Base-by-base conservation (phyloP, 2,888 invertebrate species). In the Petrolisthes manimaculis region DNA sequence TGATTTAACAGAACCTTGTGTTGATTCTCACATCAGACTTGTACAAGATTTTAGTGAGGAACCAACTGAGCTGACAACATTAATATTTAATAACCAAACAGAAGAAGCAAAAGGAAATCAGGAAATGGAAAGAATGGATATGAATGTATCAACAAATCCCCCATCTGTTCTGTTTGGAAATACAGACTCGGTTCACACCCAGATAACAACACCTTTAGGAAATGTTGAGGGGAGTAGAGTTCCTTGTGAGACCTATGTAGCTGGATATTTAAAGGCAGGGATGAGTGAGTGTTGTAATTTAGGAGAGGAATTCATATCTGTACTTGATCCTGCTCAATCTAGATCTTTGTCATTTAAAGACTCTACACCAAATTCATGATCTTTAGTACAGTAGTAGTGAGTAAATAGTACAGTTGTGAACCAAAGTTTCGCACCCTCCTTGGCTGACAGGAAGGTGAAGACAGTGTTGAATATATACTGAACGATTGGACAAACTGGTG, bases 261-360 rank as follows among this genome's bases (percentile, higher is more conserved):
- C 24, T 9, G 79, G 79, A 37, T 69, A 80, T 24, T 67, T 80
- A 14, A 86, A 80, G 24, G 80, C n/a, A 21, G 54, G 69, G 14
- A 80, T 86, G 8, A 21, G 51, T 69, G 86, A 79, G 37, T 86
- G 80, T 55, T 71, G 69, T 79, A 69, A 54, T 86, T n/a, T 79
- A n/a, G 80, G 79, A 21, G 75, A 74, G 21, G 86, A 86, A 21
- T 86, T 86, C 71, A 86, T 80, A 71, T 80, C 79, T 54, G 86
- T 80, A 5, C 55, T 74, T 71, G 80, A 80, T 18, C 21, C 85
- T 18, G 79, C 53, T 6, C 69, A 69, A n/a, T 75, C 75, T 75
- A 3, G 9, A 3, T 21, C 75, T 75, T 24, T 75, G 21, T 21
- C 75, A 18, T 24, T 75, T 9, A 24, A 12, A 18, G 21, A 24